A percentile compares a stretch with the other conserved stretches of the same genome.
Evolutionary conservation across 2,888 invertebrate genomes (phyloP).

Genomic region (Microplitis manilae): DNA sequence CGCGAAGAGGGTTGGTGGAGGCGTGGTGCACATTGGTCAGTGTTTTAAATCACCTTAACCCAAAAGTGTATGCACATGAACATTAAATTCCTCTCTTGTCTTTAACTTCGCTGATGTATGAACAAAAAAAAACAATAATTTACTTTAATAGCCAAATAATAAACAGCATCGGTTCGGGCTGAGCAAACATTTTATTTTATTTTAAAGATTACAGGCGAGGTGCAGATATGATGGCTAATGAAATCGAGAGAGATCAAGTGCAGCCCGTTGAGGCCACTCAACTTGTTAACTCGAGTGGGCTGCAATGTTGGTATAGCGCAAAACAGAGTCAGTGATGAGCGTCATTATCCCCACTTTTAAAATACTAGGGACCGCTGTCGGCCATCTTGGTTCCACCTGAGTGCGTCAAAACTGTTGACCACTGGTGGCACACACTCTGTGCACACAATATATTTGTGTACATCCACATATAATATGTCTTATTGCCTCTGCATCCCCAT

Average conservation of each 20-base stretch:
- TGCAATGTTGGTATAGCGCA: slow-evolving; percentile 67
- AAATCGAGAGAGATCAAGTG: background rate
- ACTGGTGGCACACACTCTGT: slow-evolving; percentile 30
- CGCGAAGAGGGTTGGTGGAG: slow-evolving; percentile 46
- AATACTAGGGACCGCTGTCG: slow-evolving; percentile 60
- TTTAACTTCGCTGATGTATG: background rate
- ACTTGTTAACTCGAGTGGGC: slow-evolving; percentile 26
- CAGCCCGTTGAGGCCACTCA: slow-evolving; percentile 18
- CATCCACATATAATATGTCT: background rate
- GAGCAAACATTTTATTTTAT: background rate
- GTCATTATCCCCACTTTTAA: slow-evolving; percentile 69
- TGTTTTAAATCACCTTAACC: slow-evolving; percentile 68
- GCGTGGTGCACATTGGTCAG: slow-evolving; percentile 59
- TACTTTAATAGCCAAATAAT: background rate
- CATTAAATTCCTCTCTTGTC: slow-evolving; percentile 20
- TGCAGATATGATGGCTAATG: slow-evolving; percentile 22
- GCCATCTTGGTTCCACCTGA: slow-evolving; percentile 68
- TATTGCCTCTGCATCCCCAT: slow-evolving; percentile 51
- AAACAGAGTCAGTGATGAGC: slow-evolving; percentile 71
- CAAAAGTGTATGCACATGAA: slow-evolving; percentile 45
- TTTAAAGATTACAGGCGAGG: background rate
- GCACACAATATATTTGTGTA: background rate
- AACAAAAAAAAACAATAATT: background rate
- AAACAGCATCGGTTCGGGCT: background rate
- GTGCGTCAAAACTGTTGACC: slow-evolving; percentile 54